Percentiles rank a stretch among this genome's conserved stretches.
Evolutionary conservation across 2,888 invertebrate species (phyloP).

Genomic region (Neelides folsomi): DNA sequence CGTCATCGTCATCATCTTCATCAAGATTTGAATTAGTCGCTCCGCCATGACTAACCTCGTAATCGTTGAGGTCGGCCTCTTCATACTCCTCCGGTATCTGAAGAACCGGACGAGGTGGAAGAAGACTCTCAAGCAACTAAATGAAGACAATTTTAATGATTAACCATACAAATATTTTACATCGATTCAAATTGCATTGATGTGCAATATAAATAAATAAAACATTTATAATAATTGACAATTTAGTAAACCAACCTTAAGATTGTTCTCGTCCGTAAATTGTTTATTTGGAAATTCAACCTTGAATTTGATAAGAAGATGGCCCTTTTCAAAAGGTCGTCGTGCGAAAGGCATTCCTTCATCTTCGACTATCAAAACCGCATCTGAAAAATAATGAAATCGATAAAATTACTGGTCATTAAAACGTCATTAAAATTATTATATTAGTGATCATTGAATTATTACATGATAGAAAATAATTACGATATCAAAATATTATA

Average conservation of each 20-base stretch:
- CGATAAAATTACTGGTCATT: too few species aligned
- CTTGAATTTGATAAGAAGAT: conserved; percentile 72
- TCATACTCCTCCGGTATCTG: conserved; percentile 65
- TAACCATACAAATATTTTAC: conserved; percentile 3
- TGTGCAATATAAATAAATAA: not conserved
- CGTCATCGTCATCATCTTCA: conserved; percentile 46
- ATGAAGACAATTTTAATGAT: conserved; percentile 34
- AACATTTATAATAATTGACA: not conserved
- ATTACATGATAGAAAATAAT: not conserved
- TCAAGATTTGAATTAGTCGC: conserved; percentile 37
- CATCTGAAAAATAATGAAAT: conserved; percentile 35
- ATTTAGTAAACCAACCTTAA: conserved; percentile 38
- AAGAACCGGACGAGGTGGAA: conserved; percentile 59
- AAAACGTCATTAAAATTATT: too few species aligned
- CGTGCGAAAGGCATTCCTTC: conserved; percentile 85
- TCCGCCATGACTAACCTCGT: conserved; percentile 46
- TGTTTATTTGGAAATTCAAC: conserved; percentile 71
- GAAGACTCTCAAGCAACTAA: conserved; percentile 55
- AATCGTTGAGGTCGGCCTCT: conserved; percentile 68
- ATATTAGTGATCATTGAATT: too few species aligned
- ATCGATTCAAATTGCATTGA: conserved; percentile 27
- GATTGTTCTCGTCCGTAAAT: conserved; percentile 53
- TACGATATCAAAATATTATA: conserved; percentile 35
- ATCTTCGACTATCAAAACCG: conserved; percentile 57
- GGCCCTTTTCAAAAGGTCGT: conserved; percentile 73